phyloP scores from a whole-genome alignment of 2,888 invertebrate genomes.

The Diplolepis rosae region DNA sequence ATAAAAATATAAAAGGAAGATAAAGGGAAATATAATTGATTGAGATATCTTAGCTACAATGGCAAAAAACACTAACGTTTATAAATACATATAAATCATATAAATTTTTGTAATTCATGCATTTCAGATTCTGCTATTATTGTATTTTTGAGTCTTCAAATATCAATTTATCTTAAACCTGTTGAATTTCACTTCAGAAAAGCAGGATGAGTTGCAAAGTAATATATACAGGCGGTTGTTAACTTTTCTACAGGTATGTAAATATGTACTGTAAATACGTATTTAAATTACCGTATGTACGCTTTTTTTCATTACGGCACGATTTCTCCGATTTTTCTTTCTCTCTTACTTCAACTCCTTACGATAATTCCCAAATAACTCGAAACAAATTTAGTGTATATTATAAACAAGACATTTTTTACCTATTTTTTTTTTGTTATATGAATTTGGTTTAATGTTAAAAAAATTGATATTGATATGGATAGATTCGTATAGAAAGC shows the following conservation, averaged over 20 bases:
- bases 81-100: no score
- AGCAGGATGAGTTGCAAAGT: background rate
- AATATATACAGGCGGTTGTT: background rate
- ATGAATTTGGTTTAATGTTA: no score
- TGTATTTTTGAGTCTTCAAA: background rate
- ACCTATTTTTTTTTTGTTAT: no score
- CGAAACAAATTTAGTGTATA: background rate
- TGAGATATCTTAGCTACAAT: no score
- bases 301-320: background rate
- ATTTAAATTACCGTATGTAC: background rate
- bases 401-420: no score
- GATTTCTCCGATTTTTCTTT: conserved; percentile 1
- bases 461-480: background rate
- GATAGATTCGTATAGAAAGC: no score
- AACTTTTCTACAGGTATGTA: conserved; percentile 2
- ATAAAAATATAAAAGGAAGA: no score
- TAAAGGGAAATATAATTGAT: no score
- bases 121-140: background rate
- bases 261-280: no score
- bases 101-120: background rate
- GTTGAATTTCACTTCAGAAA: background rate
- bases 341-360: background rate
- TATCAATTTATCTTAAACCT: background rate
- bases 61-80: no score
- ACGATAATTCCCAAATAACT: background rate